Percentiles rank a stretch among this genome's conserved stretches.
These are phyloP conservation scores for Adineta ricciae DNA, from an alignment of 2,888 invertebrate species.

Conservation along the genomic window DNA sequence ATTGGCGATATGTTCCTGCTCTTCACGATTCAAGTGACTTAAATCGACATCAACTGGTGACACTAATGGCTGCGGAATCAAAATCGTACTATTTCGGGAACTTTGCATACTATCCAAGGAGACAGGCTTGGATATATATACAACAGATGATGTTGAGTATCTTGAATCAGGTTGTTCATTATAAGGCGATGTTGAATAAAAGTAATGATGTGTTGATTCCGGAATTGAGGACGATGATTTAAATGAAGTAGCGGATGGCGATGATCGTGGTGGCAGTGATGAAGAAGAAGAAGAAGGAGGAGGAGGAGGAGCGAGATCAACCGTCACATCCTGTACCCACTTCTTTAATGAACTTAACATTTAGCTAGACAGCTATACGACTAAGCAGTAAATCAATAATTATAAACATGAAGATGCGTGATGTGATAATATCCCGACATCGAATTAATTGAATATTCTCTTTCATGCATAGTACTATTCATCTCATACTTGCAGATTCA, in stretches of 20 bases:
- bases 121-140: not conserved
- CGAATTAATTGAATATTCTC: not conserved
- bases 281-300: not conserved
- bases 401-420: not conserved
- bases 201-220: not conserved
- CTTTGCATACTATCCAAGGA: not conserved
- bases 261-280: not conserved
- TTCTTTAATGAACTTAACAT: slow-evolving; percentile 1
- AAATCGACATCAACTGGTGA: not conserved
- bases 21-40: slow-evolving; percentile 14
- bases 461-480: not conserved
- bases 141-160: not conserved
- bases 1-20: slow-evolving; percentile 8
- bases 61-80: not conserved
- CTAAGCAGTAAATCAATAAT: not conserved
- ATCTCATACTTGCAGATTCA: not conserved
- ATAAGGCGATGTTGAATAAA: not conserved
- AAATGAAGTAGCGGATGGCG: not conserved
- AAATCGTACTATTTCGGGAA: not conserved
- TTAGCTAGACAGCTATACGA: not conserved
- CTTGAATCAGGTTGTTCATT: not conserved
- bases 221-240: not conserved
- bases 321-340: slow-evolving; percentile 3
- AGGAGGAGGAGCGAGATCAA: not conserved
- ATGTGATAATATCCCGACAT: not conserved